These are phyloP conservation scores for Cavia aperea DNA, from an alignment of 2,113 vertebrate genomes.

Conservation along the genomic window DNA sequence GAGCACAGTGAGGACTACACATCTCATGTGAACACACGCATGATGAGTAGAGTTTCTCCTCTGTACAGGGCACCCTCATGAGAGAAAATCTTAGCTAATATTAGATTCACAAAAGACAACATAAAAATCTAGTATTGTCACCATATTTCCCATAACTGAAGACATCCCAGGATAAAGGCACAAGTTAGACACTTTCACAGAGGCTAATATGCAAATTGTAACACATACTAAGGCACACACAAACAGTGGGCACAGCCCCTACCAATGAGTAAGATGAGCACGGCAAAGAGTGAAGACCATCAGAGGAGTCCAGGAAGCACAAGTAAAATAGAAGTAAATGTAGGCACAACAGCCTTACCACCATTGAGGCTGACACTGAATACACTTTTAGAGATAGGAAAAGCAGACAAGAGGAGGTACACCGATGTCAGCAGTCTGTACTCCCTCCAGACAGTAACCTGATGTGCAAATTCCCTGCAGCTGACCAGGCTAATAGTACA, in stretches of 20 bases:
- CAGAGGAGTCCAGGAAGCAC: background rate
- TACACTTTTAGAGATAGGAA: background rate
- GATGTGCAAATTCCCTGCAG: background rate
- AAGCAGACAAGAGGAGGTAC: background rate
- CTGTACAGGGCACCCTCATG: background rate
- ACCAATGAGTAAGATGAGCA: background rate
- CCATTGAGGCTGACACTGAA: background rate
- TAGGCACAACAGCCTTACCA: too few species aligned
- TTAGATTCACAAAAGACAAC: background rate
- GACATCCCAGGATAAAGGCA: background rate
- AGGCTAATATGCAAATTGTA: background rate
- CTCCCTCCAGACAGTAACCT: background rate
- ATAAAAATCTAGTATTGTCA: background rate
- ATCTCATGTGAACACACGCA: background rate
- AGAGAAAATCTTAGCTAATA: background rate
- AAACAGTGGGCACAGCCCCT: background rate
- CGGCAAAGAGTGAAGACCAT: too few species aligned
- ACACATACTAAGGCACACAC: accelerated
- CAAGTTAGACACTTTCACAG: background rate
- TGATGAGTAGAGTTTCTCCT: background rate
- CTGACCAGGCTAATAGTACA: background rate
- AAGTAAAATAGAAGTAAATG: background rate
- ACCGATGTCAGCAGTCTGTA: background rate
- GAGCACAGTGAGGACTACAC: background rate
- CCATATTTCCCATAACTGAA: background rate